Evolutionary conservation across 2,113 vertebrate genomes (phyloP).

Genomic region (Suncus etruscus): DNA sequence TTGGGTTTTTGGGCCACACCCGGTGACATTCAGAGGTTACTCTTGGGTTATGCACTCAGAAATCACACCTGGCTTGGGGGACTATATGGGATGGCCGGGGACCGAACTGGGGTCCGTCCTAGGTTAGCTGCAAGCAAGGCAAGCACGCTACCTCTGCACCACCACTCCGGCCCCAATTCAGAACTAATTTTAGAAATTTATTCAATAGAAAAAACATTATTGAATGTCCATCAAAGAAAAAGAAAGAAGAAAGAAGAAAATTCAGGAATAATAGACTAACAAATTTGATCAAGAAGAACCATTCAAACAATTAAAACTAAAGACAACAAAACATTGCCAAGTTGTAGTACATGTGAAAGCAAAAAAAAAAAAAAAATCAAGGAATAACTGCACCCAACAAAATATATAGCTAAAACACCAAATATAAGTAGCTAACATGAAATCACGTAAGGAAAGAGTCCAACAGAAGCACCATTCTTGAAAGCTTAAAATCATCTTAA

Average conservation of each 20-base stretch:
- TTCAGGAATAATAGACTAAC: conserved; percentile 11
- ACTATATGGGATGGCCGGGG: too few species aligned
- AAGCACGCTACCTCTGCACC: too few species aligned
- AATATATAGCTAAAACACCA: conserved; percentile 4
- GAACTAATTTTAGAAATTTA: conserved; percentile 58
- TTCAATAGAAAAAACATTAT: conserved; percentile 43
- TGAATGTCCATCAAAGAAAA: neutral
- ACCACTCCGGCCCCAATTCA: neutral
- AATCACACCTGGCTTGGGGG: too few species aligned
- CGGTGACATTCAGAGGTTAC: too few species aligned
- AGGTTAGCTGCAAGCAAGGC: too few species aligned
- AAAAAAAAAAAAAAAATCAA: conserved; percentile 4
- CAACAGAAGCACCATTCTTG: conserved; percentile 67
- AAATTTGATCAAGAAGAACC: conserved; percentile 56
- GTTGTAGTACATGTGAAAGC: neutral
- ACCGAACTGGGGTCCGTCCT: too few species aligned
- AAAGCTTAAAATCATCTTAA: conserved; percentile 79
- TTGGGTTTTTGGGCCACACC: too few species aligned
- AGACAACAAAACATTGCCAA: conserved; percentile 43
- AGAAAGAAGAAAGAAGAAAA: neutral
- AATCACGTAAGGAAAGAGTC: conserved; percentile 54
- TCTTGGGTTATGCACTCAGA: too few species aligned
- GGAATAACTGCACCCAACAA: conserved; percentile 5
- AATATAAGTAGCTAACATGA: conserved; percentile 53
- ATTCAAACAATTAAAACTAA: conserved; percentile 59